phyloP scores from a whole-genome alignment of 2,888 invertebrate genomes.

The Leptarthrus brevirostris region DNA sequence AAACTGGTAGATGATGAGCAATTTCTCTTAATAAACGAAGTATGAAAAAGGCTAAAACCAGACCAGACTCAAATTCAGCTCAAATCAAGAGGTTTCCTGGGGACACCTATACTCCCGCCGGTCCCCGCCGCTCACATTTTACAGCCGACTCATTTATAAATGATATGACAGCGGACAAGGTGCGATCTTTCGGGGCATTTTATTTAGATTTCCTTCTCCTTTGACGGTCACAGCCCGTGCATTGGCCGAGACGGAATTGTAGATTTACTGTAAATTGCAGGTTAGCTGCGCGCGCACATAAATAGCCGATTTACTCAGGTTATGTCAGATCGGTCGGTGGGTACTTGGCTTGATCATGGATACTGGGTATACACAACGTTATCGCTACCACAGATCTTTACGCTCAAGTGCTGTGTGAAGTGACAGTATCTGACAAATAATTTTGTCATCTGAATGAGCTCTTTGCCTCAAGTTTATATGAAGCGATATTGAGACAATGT shows the following conservation, averaged over 20 bases:
- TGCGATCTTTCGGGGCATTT: conserved; percentile 41
- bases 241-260: not conserved
- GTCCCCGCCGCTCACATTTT: conserved; percentile 7
- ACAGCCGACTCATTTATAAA: conserved; percentile 41
- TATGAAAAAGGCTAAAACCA: not conserved
- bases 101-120: not conserved
- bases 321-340: not conserved
- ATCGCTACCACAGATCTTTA: conserved; percentile 21
- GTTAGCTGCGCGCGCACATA: conserved; percentile 33
- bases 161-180: conserved; percentile 46
- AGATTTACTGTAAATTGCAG: conserved; percentile 24
- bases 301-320: conserved; percentile 18
- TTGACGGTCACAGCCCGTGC: not conserved
- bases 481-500: not conserved
- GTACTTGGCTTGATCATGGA: not conserved
- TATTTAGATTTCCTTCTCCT: conserved; percentile 5
- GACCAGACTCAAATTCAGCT: no score
- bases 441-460: conserved; percentile 50
- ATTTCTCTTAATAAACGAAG: conserved; percentile 20
- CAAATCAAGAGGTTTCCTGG: not conserved
- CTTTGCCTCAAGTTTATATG: conserved; percentile 25
- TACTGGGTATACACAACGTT: not conserved
- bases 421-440: conserved; percentile 53
- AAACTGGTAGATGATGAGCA: not conserved
- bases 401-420: conserved; percentile 17